Percentiles rank a stretch among this genome's conserved stretches.
Conservation (phyloP, 2,888 invertebrate genomes). For the Sepiola atlantica region DNA sequence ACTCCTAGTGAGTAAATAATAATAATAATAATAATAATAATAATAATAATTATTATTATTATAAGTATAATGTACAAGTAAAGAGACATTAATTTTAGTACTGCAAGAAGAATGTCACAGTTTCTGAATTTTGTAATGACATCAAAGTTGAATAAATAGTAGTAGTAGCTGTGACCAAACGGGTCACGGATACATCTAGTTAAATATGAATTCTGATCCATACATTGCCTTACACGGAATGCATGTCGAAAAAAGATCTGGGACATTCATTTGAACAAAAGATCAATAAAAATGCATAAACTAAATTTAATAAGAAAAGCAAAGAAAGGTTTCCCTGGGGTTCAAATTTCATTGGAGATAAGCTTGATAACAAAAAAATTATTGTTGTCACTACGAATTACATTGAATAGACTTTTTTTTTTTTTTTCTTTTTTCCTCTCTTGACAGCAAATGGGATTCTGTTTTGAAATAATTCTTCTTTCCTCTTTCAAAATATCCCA, state of each 20-base stretch:
- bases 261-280: not conserved
- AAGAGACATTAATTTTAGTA: too few relatives aligned
- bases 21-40: too few relatives aligned
- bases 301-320: not conserved
- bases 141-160: too few relatives aligned
- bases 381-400: not conserved
- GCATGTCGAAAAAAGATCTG: not conserved
- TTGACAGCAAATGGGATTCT: not conserved
- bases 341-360: not conserved
- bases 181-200: too few relatives aligned
- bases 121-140: too few relatives aligned
- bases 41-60: too few relatives aligned
- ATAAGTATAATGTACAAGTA: too few relatives aligned
- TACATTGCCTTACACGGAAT: not conserved
- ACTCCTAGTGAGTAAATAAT: too few relatives aligned
- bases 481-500: constrained; percentile 4
- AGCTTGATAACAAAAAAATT: not conserved
- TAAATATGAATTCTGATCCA: not conserved
- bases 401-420: not conserved
- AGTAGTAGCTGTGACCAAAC: too few relatives aligned
- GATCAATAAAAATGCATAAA: not conserved
- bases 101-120: too few relatives aligned
- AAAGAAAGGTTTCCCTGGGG: not conserved
- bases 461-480: not conserved
- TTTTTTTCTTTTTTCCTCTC: not conserved